Conservation (phyloP, 2,888 invertebrate species). For the Cryptocephalus primarius region DNA sequence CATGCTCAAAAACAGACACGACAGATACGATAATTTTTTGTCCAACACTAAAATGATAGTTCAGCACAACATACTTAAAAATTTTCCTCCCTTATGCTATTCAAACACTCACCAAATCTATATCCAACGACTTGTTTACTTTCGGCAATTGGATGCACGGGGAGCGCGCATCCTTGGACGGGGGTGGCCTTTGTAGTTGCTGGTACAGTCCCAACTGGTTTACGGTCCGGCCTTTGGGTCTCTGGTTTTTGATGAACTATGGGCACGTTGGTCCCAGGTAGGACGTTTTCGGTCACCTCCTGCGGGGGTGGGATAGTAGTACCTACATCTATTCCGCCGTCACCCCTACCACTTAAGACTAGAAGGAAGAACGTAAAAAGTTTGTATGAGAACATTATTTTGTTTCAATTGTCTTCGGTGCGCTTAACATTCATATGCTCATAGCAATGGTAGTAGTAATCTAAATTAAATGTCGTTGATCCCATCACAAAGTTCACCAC, state of each 20-base stretch:
- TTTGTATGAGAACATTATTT: background rate
- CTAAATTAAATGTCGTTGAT: too few species aligned
- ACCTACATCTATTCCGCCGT: slow-evolving; percentile 10
- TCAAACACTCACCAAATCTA: slow-evolving; percentile 46
- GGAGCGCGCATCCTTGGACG: slow-evolving; percentile 41
- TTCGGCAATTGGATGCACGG: slow-evolving; percentile 37
- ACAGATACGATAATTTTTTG: too few species aligned
- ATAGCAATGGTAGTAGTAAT: too few species aligned
- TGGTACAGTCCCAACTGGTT: slow-evolving; percentile 28
- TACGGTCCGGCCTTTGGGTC: background rate
- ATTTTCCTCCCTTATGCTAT: too few species aligned
- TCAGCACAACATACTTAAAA: too few species aligned
- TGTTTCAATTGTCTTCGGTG: too few species aligned
- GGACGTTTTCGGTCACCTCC: background rate
- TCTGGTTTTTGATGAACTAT: background rate
- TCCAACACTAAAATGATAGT: too few species aligned
- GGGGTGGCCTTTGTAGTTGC: slow-evolving; percentile 28
- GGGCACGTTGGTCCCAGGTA: background rate
- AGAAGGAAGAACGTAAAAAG: background rate
- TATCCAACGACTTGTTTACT: slow-evolving; percentile 31
- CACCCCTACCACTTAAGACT: slow-evolving; percentile 6
- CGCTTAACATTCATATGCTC: too few species aligned
- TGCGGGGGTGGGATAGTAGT: background rate
- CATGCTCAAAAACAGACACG: too few species aligned
- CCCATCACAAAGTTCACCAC: too few species aligned